Evolutionary conservation across 1,140 invertebrate species (phyloP), one percentile per base, ranked within the genome.

Genomic region (Aethina tumida): DNA sequence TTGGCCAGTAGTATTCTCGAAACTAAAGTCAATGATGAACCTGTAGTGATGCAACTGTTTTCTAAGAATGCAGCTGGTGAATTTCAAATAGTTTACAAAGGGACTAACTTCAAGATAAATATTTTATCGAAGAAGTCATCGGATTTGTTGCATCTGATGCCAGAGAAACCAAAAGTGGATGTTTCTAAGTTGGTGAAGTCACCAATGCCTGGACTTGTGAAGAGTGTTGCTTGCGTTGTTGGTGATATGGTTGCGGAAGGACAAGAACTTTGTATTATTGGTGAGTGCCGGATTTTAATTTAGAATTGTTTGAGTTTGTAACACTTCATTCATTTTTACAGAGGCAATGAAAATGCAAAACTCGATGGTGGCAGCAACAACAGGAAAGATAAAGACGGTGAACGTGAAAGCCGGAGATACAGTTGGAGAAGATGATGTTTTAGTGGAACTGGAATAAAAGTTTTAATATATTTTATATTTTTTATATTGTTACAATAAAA

Each of bases 121-220:
- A 67, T 79, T 4, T 43, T 74, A 34, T 60, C 67, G 12, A 49
- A 68, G 47, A 53, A 62, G 14, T 65, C 68, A 5, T 58, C 60
- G 16, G 55, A 69, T 22, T 64, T 67, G 41, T 44, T 65, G 22
- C 54, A 73, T 38, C 57, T 64, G 21, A 78, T 81, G 70, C 73
- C 69, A 18, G 58, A 66, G 41, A 77, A 74, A 56, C 53, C 62
- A 15, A 65, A 70, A 56, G 54, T 67, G 20, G 70, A 75, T 48
- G 54, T 58, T 2, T 69, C 63, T 4, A 73, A 72, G 45, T 54
- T 71, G 29, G 58, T 83, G 9, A 39, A 68, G 10, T 73, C 79
- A 20, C 81, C 81, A 3, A 83, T 83, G 81, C 79, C 80, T 16
- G 81, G 80, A 17, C 52, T 81, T 14, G 67, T 83, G 1, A 79